Evolutionary conservation across 2,797 vertebrate species (phyloP).

Genomic region (Borostomias antarcticus): DNA sequence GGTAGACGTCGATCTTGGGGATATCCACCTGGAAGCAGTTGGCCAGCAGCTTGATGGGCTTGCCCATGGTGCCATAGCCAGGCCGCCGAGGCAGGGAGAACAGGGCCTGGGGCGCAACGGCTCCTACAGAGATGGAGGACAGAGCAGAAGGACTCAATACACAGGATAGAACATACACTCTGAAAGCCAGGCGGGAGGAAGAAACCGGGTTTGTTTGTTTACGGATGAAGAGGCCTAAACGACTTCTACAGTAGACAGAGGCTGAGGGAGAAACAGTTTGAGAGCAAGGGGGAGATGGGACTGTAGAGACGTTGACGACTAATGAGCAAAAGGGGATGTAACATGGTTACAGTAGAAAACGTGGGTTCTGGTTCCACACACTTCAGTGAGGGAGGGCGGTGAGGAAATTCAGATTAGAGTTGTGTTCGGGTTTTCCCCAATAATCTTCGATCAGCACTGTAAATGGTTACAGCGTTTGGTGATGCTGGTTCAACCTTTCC

Average conservation of each 20-base stretch:
- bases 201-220: too few relatives aligned
- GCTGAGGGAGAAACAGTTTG: conserved; percentile 15
- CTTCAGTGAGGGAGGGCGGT: conserved; percentile 1
- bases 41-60: conserved; percentile 97
- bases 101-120: conserved; percentile 93
- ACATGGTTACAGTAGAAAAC: too few relatives aligned
- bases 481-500: conserved; percentile 19
- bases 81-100: conserved; percentile 92
- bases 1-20: conserved; percentile 98
- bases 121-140: conserved; percentile 73
- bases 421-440: not conserved
- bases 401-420: conserved; percentile 5
- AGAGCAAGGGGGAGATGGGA: too few relatives aligned
- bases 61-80: conserved; percentile 97
- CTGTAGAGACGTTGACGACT: too few relatives aligned
- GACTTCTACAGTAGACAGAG: too few relatives aligned
- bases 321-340: too few relatives aligned
- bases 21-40: conserved; percentile 99
- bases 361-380: conserved; percentile 33
- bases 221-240: not conserved
- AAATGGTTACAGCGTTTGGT: conserved; percentile 34
- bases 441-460: conserved; percentile 10
- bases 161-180: not conserved
- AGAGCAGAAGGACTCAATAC: not conserved
- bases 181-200: not conserved